Evolutionary conservation across 2,113 vertebrate species (phyloP), one percentile per base, ranked within the genome.

Genomic region (Microcebus ravelobensis): DNA sequence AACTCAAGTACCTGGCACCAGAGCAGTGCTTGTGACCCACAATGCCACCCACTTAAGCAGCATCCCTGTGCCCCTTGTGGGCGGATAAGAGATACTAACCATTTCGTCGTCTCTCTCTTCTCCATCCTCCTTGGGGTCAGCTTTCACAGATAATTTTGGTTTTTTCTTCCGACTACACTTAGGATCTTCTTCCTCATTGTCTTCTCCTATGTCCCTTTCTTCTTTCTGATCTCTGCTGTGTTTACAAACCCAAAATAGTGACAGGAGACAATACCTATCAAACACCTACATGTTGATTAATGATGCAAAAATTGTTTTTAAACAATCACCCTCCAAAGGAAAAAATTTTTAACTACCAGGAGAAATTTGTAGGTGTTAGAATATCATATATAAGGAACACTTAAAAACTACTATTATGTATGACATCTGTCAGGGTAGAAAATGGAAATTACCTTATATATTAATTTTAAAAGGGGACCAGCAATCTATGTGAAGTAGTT

Each of bases 131-230:
- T 98, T 98, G 96, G 97, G 71, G 57, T 99, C 99, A 21, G 98
- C 98, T 93, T 98, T 98, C 81, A 98, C 94, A 74, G 98, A 98
- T 9, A 98, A 97, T 89, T 98, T 99, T 42, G 97, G 93, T 95
- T 98, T 98, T 95, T 99, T 98, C 98, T 99, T 99, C 90, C 98
- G 98, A 97, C 97, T 97, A n/a, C 97, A 97, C 93, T 98, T 99
- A 57, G 97, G 92, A 88, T 98, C 98, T 80, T 99, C 98, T 81
- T 99, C 99, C 5, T 98, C 98, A 0, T 98, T 99, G 91, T 97
- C 98, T 95, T 98, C 98, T 90, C 96, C 14, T 1, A 61, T 31
- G 36, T 98, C 98, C 85, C 98, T 99, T 93, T 98, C 98, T 50
- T 98, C 98, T 96, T 98, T 99, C 96, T 97, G 98, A 96, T 99